Percentiles rank a stretch among this genome's conserved stretches.
phyloP scores from a whole-genome alignment of 1,140 invertebrate species.

The Drosophila melanica region DNA sequence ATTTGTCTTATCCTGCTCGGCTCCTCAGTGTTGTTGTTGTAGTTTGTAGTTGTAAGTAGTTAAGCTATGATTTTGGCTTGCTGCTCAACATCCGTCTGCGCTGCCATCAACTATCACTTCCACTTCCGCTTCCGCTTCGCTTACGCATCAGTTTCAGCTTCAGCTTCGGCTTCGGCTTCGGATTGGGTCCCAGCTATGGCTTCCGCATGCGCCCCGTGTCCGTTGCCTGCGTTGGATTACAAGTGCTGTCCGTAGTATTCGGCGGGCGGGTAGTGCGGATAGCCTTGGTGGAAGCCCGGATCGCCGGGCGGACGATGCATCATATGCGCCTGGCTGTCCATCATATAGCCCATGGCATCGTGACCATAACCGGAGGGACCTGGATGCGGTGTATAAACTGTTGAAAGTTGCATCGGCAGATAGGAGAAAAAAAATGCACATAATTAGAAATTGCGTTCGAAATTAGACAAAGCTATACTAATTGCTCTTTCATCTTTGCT shows the following conservation, averaged over 20 bases:
- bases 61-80: constrained; percentile 81
- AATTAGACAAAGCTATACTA: constrained; percentile 28
- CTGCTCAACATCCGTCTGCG: constrained; percentile 36
- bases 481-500: constrained; percentile 45
- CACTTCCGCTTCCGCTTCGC: constrained; percentile 14
- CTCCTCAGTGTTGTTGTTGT: constrained; percentile 1
- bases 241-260: constrained; percentile 96
- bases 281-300: constrained; percentile 95
- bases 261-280: constrained; percentile 93
- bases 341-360: constrained; percentile 98
- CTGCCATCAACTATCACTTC: constrained; percentile 9
- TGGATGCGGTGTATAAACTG: constrained; percentile 95
- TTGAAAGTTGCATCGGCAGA: constrained; percentile 28
- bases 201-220: constrained; percentile 17
- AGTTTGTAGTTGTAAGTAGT: constrained; percentile 32
- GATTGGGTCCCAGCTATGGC: constrained; percentile 1
- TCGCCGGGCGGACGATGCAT: constrained; percentile 96
- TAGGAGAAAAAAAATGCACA: constrained; percentile 84
- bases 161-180: background rate
- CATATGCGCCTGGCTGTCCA: constrained; percentile 97
- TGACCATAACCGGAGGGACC: constrained; percentile 97
- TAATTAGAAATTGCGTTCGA: constrained; percentile 79
- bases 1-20: constrained; percentile 11
- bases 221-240: constrained; percentile 85
- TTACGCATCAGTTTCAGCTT: background rate